phyloP scores from a whole-genome alignment of 37 sponge, comb jelly and placozoan species.

The Halisarca cf. caerulea region DNA sequence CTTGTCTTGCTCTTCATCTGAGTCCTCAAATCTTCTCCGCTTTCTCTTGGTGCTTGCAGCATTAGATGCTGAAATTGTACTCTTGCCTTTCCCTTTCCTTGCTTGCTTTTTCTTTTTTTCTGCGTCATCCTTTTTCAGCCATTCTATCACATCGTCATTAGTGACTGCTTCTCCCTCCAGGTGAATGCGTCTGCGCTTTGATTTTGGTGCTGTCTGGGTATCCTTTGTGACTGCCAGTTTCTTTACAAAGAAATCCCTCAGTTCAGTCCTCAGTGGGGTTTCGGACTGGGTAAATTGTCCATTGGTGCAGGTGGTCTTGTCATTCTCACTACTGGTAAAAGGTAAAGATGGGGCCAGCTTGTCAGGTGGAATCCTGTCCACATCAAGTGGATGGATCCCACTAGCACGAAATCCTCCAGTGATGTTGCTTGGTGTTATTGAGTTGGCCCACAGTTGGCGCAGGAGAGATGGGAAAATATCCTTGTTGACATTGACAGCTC shows the following conservation, averaged over 20 bases:
- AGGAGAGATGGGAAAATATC: conserved; percentile 46
- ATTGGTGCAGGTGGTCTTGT: not conserved
- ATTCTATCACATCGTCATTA: conserved; percentile 12
- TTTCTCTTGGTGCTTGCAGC: too few species aligned
- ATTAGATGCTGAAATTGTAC: too few species aligned
- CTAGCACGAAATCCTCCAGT: conserved; percentile 30
- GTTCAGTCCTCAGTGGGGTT: conserved; percentile 13
- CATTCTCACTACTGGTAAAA: not conserved
- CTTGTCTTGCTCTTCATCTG: not conserved
- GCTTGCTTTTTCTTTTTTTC: not conserved
- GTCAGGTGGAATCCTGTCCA: conserved; percentile 27
- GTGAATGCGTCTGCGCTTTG: conserved; percentile 11
- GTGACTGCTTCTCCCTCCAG: conserved; percentile 14
- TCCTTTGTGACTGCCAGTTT: not conserved
- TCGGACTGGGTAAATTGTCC: not conserved
- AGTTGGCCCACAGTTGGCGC: conserved; percentile 16
- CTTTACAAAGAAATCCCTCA: conserved; percentile 19
- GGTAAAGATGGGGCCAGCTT: conserved; percentile 20
- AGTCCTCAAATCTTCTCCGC: not conserved
- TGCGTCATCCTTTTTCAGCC: not conserved
- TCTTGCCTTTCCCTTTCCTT: not conserved
- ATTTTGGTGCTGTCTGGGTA: not conserved
- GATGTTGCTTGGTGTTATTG: conserved; percentile 18
- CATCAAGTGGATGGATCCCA: conserved; percentile 41
- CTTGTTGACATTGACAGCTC: conserved; percentile 45